phyloP scores from a whole-genome alignment of 2,797 vertebrate genomes.

The Tokudaia muenninki region DNA sequence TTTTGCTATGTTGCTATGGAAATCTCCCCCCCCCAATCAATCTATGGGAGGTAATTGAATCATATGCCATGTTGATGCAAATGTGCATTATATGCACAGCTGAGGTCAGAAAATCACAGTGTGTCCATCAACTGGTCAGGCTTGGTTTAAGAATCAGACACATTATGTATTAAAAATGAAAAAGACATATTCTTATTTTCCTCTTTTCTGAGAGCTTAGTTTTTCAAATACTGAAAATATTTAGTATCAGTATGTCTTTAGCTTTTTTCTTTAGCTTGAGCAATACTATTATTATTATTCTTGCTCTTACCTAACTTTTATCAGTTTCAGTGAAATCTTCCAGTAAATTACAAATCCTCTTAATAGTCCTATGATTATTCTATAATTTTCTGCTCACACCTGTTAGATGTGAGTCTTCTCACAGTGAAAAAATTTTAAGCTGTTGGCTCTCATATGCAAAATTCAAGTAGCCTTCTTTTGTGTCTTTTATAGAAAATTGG shows the following conservation, averaged over 20 bases:
- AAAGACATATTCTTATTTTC: background rate
- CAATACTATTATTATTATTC: background rate
- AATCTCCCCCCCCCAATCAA: background rate
- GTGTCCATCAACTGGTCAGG: slow-evolving; percentile 9
- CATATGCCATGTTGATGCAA: background rate
- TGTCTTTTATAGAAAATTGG: background rate
- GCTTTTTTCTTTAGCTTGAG: slow-evolving; percentile 22
- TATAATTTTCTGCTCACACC: slow-evolving; percentile 20
- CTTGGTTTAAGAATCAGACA: background rate
- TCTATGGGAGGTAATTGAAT: background rate
- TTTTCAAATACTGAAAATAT: slow-evolving; percentile 25
- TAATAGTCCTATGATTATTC: background rate
- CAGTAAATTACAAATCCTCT: background rate
- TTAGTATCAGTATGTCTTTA: background rate
- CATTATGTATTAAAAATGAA: background rate
- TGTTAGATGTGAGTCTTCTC: slow-evolving; percentile 12
- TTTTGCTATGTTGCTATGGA: slow-evolving; percentile 72
- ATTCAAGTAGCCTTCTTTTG: background rate
- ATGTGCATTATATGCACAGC: background rate
- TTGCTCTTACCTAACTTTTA: slow-evolving; percentile 11
- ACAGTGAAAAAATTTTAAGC: slow-evolving; percentile 37
- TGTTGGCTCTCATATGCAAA: background rate
- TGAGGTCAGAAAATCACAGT: background rate
- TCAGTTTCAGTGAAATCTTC: background rate
- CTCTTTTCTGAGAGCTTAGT: background rate